Evolutionary conservation across 2,888 invertebrate species (phyloP).

Genomic region (Scaptomyza reducta): DNA sequence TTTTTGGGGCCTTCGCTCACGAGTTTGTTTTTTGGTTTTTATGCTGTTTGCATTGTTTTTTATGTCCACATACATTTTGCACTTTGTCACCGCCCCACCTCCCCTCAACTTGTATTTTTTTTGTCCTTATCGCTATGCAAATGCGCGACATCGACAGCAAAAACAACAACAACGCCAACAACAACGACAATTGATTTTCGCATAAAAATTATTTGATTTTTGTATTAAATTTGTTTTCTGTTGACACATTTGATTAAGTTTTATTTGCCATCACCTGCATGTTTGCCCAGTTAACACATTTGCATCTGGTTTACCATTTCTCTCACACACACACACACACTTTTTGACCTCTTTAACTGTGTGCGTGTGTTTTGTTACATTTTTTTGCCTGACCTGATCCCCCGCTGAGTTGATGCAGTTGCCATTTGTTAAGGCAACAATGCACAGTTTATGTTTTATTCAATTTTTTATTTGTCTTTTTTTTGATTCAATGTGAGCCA

Average conservation of each 20-base stretch:
- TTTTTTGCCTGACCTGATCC: background rate
- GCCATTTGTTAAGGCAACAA: constrained; percentile 46
- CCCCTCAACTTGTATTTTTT: constrained; percentile 20
- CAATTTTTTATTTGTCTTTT: constrained; percentile 13
- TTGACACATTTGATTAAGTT: constrained; percentile 78
- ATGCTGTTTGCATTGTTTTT: constrained; percentile 38
- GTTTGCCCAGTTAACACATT: constrained; percentile 76
- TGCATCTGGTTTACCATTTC: constrained; percentile 48
- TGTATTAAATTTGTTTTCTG: constrained; percentile 69
- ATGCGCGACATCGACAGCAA: constrained; percentile 42
- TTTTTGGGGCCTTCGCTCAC: constrained; percentile 38
- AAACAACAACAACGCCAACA: constrained; percentile 25
- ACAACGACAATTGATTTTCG: constrained; percentile 65
- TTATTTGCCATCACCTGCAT: constrained; percentile 78
- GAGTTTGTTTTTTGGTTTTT: constrained; percentile 42
- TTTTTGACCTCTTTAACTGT: background rate
- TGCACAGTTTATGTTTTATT: constrained; percentile 19
- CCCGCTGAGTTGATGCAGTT: constrained; percentile 24
- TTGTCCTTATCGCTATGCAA: constrained; percentile 62
- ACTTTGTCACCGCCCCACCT: constrained; percentile 43
- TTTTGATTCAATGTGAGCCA: constrained; percentile 8
- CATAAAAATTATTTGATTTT: constrained; percentile 73
- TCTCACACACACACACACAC: background rate
- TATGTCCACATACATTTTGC: constrained; percentile 56
- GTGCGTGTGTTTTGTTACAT: constrained; percentile 7